Conservation (phyloP, 2,113 vertebrate genomes). For the Dasyprocta punctata region DNA sequence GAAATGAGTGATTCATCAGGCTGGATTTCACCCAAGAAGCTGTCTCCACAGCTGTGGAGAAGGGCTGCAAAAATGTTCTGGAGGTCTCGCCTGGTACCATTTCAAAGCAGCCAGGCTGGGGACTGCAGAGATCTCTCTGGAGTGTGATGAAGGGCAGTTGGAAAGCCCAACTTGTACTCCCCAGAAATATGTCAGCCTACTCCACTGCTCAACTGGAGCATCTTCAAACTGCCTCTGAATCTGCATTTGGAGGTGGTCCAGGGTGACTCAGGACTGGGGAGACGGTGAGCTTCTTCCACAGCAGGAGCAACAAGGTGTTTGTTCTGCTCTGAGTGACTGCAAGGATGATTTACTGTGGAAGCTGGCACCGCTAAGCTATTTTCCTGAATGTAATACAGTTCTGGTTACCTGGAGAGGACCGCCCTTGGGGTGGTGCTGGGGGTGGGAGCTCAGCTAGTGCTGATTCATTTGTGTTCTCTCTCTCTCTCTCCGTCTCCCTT, state of each 20-base stretch:
- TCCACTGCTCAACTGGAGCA: neutral
- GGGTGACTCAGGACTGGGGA: neutral
- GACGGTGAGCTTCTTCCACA: neutral
- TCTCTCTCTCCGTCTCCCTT: neutral
- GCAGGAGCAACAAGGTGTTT: neutral
- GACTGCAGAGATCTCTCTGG: neutral
- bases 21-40: conserved; percentile 74
- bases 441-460: neutral
- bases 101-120: conserved; percentile 28
- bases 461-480: neutral
- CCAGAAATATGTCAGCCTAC: neutral
- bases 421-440: neutral
- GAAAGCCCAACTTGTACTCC: neutral
- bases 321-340: neutral
- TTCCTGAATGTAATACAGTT: neutral
- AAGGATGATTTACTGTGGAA: neutral
- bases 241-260: neutral
- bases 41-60: conserved; percentile 72
- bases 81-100: conserved; percentile 47
- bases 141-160: neutral
- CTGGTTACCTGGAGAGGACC: neutral
- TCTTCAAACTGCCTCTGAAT: conserved; percentile 17
- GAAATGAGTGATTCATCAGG: conserved; percentile 73
- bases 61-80: conserved; percentile 55
- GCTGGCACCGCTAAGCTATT: neutral